phyloP scores from a whole-genome alignment of 92 coral and sea anemone genomes.

The Epizoanthus illoricatus region DNA sequence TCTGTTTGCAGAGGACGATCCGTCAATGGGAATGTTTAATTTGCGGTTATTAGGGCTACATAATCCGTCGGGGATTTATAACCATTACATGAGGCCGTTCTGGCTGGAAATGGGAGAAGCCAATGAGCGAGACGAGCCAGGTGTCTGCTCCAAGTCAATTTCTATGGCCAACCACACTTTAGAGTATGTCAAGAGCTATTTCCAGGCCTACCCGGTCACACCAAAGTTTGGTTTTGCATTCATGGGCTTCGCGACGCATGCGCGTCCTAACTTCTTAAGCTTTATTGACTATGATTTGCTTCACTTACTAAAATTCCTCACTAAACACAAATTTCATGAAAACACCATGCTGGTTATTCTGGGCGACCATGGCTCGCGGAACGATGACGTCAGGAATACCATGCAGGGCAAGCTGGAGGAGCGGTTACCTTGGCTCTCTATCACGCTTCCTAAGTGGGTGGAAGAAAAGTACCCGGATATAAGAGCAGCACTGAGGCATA shows the following conservation, averaged over 20 bases:
- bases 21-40: conserved; percentile 71
- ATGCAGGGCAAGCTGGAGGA: conserved; percentile 96
- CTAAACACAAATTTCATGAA: conserved; percentile 57
- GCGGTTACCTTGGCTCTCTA: conserved; percentile 92
- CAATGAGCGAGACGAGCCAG: conserved; percentile 69
- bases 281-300: conserved; percentile 73
- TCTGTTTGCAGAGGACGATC: conserved; percentile 81
- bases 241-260: conserved; percentile 72
- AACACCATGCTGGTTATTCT: conserved; percentile 74
- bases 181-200: conserved; percentile 71
- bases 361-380: conserved; percentile 93
- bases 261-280: conserved; percentile 77
- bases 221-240: conserved; percentile 83
- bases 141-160: conserved; percentile 73
- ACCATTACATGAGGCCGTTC: conserved; percentile 86
- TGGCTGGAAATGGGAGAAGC: conserved; percentile 74
- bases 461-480: conserved; percentile 68
- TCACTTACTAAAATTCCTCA: conserved; percentile 58
- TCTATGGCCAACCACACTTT: conserved; percentile 82
- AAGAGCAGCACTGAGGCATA: conserved; percentile 63
- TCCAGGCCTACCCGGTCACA: conserved; percentile 68
- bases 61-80: conserved; percentile 52
- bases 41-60: conserved; percentile 73
- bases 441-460: conserved; percentile 85
- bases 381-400: conserved; percentile 79